Percentiles rank a stretch among this genome's conserved stretches.
phyloP scores from a whole-genome alignment of 2,113 vertebrate genomes.

The Oplegnathus fasciatus region DNA sequence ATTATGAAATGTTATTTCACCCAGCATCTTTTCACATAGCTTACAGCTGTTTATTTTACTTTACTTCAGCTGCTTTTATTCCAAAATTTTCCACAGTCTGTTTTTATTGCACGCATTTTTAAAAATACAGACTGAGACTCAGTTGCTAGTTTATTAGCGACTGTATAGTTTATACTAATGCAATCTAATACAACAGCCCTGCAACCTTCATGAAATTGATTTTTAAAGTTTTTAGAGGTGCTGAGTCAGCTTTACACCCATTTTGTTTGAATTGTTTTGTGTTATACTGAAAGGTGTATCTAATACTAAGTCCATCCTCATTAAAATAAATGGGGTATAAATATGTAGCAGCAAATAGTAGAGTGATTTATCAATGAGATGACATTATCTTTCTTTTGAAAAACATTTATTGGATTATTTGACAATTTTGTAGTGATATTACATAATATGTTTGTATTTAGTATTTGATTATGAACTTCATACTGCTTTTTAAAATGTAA shows the following conservation, averaged over 20 bases:
- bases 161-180: background rate
- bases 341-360: background rate
- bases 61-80: background rate
- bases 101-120: background rate
- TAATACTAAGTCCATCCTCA: background rate
- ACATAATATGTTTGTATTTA: background rate
- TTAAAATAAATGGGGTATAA: too few species aligned
- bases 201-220: too few species aligned
- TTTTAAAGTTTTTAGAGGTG: too few species aligned
- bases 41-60: background rate
- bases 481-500: background rate
- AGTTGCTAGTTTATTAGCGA: background rate
- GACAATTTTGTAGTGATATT: background rate
- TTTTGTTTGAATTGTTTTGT: too few species aligned
- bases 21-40: background rate
- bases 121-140: too few species aligned
- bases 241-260: too few species aligned
- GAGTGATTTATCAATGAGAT: background rate
- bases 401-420: background rate
- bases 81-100: background rate
- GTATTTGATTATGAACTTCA: background rate
- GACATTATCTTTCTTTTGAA: background rate
- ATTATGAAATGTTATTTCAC: background rate
- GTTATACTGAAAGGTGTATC: too few species aligned
- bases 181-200: too few species aligned